A percentile compares a stretch with the other conserved stretches of the same genome.
Evolutionary conservation across 2,113 vertebrate genomes (phyloP).

Genomic region (Kobus ellipsiprymnus): DNA sequence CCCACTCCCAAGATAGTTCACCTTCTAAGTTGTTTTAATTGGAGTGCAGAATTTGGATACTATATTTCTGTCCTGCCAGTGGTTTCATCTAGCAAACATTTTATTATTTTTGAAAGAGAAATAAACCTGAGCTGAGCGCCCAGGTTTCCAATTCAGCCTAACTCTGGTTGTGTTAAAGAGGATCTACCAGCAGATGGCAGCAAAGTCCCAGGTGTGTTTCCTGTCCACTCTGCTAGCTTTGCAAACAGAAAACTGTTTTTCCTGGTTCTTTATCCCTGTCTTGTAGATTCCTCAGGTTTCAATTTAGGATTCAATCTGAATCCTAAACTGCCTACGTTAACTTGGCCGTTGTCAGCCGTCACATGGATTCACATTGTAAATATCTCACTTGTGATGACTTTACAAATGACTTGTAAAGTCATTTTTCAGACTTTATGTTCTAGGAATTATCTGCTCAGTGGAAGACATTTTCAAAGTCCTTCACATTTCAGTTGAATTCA

Average conservation of each 20-base stretch:
- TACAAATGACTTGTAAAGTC: neutral
- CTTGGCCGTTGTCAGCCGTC: neutral
- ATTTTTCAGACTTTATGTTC: neutral
- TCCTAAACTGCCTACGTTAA: neutral
- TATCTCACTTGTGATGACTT: neutral
- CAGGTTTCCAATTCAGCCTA: neutral
- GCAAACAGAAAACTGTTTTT: neutral
- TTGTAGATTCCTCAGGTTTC: neutral
- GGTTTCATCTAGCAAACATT: neutral
- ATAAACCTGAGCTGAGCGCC: neutral
- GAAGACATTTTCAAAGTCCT: neutral
- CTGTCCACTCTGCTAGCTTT: neutral
- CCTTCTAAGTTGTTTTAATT: slow-evolving; percentile 1
- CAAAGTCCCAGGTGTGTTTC: neutral
- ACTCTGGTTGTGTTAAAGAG: neutral
- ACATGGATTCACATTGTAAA: neutral
- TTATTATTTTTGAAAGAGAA: neutral
- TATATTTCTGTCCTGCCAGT: neutral
- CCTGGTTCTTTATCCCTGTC: neutral
- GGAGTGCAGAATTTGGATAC: neutral
- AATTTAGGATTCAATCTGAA: neutral
- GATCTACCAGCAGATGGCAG: slow-evolving; percentile 20
- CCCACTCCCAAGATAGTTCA: neutral
- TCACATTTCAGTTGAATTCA: neutral
- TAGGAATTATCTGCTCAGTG: neutral